Conservation (phyloP, 2,888 invertebrate species). For the Prosapia bicincta region DNA sequence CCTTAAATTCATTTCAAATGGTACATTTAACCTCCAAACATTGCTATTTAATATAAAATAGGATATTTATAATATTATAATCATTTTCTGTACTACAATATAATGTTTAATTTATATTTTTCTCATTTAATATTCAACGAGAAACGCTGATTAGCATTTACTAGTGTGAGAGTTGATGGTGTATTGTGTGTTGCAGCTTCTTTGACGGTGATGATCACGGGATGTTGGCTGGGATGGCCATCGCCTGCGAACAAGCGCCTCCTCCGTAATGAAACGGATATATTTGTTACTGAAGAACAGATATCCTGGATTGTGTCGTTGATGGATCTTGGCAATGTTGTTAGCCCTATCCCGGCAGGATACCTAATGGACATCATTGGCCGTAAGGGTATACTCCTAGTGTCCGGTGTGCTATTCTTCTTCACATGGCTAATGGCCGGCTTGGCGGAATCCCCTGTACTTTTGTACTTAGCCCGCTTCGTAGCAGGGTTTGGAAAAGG, state of each 20-base stretch:
- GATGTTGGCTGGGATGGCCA: conserved; percentile 39
- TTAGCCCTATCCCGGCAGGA: conserved; percentile 37
- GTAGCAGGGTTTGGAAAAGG: conserved; percentile 36
- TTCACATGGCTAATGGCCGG: conserved; percentile 28
- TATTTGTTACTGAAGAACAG: conserved; percentile 28
- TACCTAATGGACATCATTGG: conserved; percentile 37
- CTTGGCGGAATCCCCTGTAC: conserved; percentile 9
- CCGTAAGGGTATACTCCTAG: conserved; percentile 30
- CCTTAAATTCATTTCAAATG: too few relatives aligned
- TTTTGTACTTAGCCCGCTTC: conserved; percentile 33
- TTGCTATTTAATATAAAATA: too few relatives aligned
- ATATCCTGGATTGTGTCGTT: conserved; percentile 37
- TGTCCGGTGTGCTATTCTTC: conserved; percentile 24
- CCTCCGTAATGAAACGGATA: conserved; percentile 21
- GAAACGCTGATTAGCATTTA: too few relatives aligned
- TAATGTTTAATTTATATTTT: too few relatives aligned
- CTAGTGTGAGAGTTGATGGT: too few relatives aligned
- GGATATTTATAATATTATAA: too few relatives aligned
- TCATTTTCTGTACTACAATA: too few relatives aligned
- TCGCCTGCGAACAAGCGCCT: conserved; percentile 35
- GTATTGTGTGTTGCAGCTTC: conserved; percentile 33
- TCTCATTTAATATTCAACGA: too few relatives aligned
- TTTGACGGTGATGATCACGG: conserved; percentile 34
- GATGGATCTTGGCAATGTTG: conserved; percentile 39
- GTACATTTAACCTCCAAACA: too few relatives aligned